phyloP scores from a whole-genome alignment of 2,797 vertebrate genomes.

The Trichosurus vulpecula region DNA sequence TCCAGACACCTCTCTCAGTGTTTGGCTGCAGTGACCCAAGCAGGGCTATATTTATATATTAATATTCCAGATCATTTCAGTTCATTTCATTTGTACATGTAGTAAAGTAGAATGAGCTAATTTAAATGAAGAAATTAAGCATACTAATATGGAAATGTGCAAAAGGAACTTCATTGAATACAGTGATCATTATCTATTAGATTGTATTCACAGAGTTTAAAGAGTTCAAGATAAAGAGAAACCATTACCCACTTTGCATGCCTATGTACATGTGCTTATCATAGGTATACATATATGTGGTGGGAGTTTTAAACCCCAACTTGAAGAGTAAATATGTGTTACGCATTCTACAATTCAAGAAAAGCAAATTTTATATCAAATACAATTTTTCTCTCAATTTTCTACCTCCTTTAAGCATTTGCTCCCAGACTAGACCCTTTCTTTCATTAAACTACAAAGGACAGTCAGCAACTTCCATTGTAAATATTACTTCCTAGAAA shows the following conservation, averaged over 20 bases:
- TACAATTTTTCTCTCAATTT: background rate
- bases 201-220: background rate
- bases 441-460: background rate
- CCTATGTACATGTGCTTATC: background rate
- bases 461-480: background rate
- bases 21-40: background rate
- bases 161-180: background rate
- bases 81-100: background rate
- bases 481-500: background rate
- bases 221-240: background rate
- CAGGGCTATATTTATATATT: background rate
- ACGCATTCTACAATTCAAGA: background rate
- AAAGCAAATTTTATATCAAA: background rate
- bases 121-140: background rate
- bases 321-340: background rate
- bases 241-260: background rate
- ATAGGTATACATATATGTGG: background rate
- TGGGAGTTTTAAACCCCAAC: background rate
- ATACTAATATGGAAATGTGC: background rate
- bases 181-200: background rate
- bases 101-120: background rate
- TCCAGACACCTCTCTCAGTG: background rate
- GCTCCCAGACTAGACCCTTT: background rate
- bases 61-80: background rate
- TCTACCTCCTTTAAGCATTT: background rate